A percentile compares a stretch with the other conserved stretches of the same genome.
Evolutionary conservation across 2,888 invertebrate species (phyloP).

Genomic region (Lasioglossum oenotherae): DNA sequence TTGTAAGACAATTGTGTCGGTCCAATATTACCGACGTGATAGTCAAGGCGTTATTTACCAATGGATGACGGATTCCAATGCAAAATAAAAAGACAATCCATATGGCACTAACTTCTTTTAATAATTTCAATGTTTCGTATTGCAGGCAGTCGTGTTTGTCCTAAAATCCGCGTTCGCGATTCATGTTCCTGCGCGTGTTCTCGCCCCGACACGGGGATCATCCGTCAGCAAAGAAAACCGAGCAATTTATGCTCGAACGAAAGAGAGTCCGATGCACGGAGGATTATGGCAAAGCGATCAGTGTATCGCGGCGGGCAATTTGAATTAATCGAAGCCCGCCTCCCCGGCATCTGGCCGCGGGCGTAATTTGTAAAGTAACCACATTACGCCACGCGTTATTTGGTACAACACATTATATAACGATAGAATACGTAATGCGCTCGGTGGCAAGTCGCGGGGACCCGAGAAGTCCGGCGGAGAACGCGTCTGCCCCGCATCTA

Average conservation of each 20-base stretch:
- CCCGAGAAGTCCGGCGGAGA: conserved; percentile 36
- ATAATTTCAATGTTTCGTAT: not conserved
- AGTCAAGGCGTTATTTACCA: too few relatives aligned
- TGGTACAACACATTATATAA: conserved; percentile 35
- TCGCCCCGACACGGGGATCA: not conserved
- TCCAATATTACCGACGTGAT: too few relatives aligned
- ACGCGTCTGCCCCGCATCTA: conserved; percentile 58
- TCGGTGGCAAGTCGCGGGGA: conserved; percentile 8
- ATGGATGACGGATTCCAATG: too few relatives aligned
- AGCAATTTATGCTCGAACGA: conserved; percentile 21
- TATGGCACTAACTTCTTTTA: too few relatives aligned
- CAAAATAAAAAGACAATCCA: too few relatives aligned
- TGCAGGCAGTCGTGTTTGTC: not conserved
- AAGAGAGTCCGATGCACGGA: not conserved
- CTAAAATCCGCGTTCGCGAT: not conserved
- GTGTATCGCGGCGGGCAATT: conserved; percentile 29
- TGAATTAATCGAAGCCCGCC: conserved; percentile 53
- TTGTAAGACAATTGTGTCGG: too few relatives aligned
- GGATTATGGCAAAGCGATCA: not conserved
- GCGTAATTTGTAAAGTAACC: conserved; percentile 51
- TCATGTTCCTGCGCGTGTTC: not conserved
- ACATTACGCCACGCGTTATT: conserved; percentile 25
- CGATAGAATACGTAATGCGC: conserved; percentile 43
- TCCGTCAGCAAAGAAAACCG: not conserved
- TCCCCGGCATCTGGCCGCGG: conserved; percentile 1